phyloP scores from a whole-genome alignment of 2,888 invertebrate genomes.

The Tricholauxania praeusta region DNA sequence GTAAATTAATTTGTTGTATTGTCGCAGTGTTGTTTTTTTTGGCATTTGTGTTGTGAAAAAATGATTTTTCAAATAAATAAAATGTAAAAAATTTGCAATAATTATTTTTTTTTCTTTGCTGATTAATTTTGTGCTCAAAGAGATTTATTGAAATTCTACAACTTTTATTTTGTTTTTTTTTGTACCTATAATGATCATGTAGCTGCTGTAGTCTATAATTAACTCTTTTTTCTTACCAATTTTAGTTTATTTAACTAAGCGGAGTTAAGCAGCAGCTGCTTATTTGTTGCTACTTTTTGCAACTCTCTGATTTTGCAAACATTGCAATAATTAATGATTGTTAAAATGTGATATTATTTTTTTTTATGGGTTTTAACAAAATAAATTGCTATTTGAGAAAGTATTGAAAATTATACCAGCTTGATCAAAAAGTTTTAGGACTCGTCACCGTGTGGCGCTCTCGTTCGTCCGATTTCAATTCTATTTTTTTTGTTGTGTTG shows the following conservation, averaged over 20 bases:
- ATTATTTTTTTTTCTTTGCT: not conserved
- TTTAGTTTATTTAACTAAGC: not conserved
- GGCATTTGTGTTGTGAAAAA: no score
- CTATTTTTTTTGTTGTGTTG: no score
- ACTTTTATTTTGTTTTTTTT: not conserved
- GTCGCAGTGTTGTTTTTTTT: not conserved
- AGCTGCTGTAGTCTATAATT: not conserved
- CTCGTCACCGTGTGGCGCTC: no score
- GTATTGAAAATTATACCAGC: conserved; percentile 23
- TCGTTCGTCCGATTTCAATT: no score
- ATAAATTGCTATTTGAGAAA: conserved; percentile 21
- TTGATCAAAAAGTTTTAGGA: no score
- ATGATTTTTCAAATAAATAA: not conserved
- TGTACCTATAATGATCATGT: not conserved
- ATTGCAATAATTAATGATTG: conserved; percentile 25
- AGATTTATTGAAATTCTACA: not conserved
- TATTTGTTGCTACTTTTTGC: not conserved
- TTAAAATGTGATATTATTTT: conserved; percentile 15
- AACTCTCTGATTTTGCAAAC: conserved; percentile 2
- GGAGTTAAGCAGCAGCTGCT: not conserved
- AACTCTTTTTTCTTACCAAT: not conserved
- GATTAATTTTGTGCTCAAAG: conserved; percentile 10
- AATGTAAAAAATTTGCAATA: not conserved
- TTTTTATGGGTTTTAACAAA: not conserved
- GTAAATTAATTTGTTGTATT: conserved; percentile 18